Base-by-base conservation (phyloP, 2,797 vertebrate genomes). In the Acanthornis magna region DNA sequence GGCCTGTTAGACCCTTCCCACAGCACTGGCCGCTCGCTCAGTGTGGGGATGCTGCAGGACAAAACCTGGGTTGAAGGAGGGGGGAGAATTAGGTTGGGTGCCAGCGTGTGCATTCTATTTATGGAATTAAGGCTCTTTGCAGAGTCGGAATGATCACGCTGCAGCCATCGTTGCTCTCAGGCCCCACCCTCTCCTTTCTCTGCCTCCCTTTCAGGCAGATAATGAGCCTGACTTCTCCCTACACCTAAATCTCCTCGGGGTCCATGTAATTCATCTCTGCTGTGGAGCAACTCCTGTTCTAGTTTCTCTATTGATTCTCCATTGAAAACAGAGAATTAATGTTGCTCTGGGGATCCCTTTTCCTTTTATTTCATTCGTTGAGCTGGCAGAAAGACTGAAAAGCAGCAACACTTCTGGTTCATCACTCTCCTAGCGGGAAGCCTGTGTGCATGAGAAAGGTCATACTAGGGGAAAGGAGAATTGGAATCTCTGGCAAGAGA, bases 401-500 rank as follows among this genome's bases (percentile, higher is more conserved):
- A 88, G 32, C 74, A 77, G 77, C 67, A 79, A 36, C 13, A 30
- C 13, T 88, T 88, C 40, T 48, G 23, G 83, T 95, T 95, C 85
- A 36, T 67, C 73, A 27, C 36, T 81, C 62, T 87, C 77, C 50
- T 89, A 82, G 65, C 1, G 4, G 71, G 67, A 95, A 93, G 77
- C 60, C 85, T 78, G 13, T 57, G 53, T 68, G 55, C 83, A 34
- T 77, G 80, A 85, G 74, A 95, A 94, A 91, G 96, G 85, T 95
- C 94, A 80, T 79, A 82, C 65, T 62, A 80, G 88, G 87, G 63
- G 53, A 95, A 65, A 85, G 71, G 73, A 93, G 88, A 93, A 48
- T 57, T 91, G 93, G 93, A 93, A 94, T 95, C 93, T 95, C 74
- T 75, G 76, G 60, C 85, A 82, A 93, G 65, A 86, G 83, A 51